These are phyloP conservation scores for Eolophus roseicapilla DNA, from an alignment of 2,113 vertebrate genomes.

Conservation along the genomic window DNA sequence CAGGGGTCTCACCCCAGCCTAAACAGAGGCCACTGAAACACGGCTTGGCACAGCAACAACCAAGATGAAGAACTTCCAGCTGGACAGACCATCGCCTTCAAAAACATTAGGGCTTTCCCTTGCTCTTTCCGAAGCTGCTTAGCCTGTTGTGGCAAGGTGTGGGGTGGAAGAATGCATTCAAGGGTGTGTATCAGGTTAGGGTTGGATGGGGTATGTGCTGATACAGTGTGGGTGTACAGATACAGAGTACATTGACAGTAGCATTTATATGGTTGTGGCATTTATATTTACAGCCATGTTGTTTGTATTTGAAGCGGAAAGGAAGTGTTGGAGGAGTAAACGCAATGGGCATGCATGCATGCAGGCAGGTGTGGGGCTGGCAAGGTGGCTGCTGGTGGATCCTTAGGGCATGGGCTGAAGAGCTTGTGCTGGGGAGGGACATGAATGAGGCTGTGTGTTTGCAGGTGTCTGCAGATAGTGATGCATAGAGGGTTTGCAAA, in stretches of 20 bases:
- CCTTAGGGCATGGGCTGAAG: background rate
- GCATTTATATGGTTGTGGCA: background rate
- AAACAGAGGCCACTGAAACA: background rate
- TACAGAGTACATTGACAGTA: background rate
- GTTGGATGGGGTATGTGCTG: background rate
- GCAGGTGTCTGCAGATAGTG: background rate
- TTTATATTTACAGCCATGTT: background rate
- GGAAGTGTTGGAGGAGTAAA: background rate
- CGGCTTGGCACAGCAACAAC: background rate
- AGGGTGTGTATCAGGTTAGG: background rate
- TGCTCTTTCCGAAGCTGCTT: background rate
- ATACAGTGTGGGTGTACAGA: background rate
- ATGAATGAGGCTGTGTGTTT: background rate
- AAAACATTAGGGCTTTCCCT: background rate
- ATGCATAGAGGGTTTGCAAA: background rate
- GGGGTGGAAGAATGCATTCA: background rate
- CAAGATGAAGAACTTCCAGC: background rate
- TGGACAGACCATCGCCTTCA: background rate
- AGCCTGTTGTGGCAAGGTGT: background rate
- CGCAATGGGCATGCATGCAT: fast-evolving
- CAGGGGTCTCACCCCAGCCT: background rate
- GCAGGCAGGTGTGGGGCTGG: background rate
- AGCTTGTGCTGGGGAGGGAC: background rate
- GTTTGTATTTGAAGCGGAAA: background rate
- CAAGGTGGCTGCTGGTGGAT: background rate